Percentiles rank a stretch among this genome's conserved stretches.
These are phyloP conservation scores for Zaprionus davidi DNA, from an alignment of 1,140 invertebrate genomes.

Conservation along the genomic window DNA sequence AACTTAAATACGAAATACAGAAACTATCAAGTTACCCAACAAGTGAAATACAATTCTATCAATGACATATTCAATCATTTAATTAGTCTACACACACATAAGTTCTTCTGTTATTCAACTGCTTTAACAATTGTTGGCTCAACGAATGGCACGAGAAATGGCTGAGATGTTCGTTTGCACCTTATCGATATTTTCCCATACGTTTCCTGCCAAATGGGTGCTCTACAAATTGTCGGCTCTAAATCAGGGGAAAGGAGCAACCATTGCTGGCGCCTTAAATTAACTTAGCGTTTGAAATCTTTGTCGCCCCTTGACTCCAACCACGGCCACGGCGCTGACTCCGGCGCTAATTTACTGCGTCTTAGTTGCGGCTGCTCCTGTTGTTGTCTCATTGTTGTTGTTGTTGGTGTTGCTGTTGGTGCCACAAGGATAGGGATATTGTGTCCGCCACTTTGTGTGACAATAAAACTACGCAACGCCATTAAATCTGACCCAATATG, in stretches of 20 bases:
- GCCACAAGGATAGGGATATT: slow-evolving; percentile 31
- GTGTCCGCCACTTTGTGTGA: slow-evolving; percentile 28
- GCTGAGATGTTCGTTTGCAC: not conserved
- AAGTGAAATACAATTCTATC: too few relatives aligned
- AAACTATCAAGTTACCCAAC: too few relatives aligned
- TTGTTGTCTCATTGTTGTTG: not conserved
- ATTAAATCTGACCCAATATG: slow-evolving; percentile 67
- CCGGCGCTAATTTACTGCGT: slow-evolving; percentile 56
- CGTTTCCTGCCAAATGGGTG: slow-evolving; percentile 8
- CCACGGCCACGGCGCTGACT: not conserved
- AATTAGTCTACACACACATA: too few relatives aligned
- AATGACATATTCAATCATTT: too few relatives aligned
- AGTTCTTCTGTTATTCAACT: not conserved
- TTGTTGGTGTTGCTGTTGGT: not conserved
- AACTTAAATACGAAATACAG: too few relatives aligned
- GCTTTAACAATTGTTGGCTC: slow-evolving; percentile 12
- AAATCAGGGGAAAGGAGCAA: slow-evolving; percentile 61
- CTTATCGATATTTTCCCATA: slow-evolving; percentile 17
- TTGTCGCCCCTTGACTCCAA: slow-evolving; percentile 35
- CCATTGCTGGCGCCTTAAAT: slow-evolving; percentile 63
- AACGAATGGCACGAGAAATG: slow-evolving; percentile 7
- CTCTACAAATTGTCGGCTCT: slow-evolving; percentile 48
- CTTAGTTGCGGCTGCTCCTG: slow-evolving; percentile 12
- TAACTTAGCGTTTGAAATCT: slow-evolving; percentile 60
- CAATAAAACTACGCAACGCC: slow-evolving; percentile 59